Conservation (phyloP, 2,113 vertebrate genomes). For the Picathartes gymnocephalus region DNA sequence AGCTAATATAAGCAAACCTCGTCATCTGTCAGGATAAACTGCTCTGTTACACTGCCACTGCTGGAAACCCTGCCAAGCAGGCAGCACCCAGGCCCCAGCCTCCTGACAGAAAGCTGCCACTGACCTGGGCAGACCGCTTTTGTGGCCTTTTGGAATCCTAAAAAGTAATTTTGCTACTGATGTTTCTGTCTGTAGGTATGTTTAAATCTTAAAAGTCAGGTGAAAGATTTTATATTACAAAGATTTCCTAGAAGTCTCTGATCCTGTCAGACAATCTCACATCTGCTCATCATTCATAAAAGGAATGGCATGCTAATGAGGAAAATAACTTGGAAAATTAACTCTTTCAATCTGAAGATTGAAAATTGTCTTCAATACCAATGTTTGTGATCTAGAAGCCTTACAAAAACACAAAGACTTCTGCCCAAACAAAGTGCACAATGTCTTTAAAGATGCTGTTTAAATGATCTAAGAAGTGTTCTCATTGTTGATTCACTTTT, state of each 20-base stretch:
- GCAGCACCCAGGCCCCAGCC: background rate
- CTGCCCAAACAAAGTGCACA: background rate
- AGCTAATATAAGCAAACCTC: constrained; percentile 46
- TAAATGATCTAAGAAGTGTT: background rate
- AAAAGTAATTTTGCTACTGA: background rate
- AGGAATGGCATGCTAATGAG: background rate
- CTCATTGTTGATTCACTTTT: background rate
- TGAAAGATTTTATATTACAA: background rate
- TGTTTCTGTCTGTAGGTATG: background rate
- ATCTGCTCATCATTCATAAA: background rate
- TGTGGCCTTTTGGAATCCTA: background rate
- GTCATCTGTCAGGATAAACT: constrained; percentile 25
- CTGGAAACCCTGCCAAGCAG: background rate
- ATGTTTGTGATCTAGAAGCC: background rate
- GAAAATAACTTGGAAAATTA: background rate
- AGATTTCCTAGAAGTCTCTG: background rate
- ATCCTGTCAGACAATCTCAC: background rate
- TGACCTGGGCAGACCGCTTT: background rate
- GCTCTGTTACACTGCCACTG: background rate
- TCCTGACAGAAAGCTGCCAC: background rate
- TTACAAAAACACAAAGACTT: background rate
- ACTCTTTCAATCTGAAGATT: background rate
- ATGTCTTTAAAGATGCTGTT: background rate
- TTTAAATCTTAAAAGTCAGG: background rate
- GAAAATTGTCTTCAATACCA: background rate